These are phyloP conservation scores for Chloroclysta siterata DNA, from an alignment of 2,888 invertebrate species.

Conservation along the genomic window DNA sequence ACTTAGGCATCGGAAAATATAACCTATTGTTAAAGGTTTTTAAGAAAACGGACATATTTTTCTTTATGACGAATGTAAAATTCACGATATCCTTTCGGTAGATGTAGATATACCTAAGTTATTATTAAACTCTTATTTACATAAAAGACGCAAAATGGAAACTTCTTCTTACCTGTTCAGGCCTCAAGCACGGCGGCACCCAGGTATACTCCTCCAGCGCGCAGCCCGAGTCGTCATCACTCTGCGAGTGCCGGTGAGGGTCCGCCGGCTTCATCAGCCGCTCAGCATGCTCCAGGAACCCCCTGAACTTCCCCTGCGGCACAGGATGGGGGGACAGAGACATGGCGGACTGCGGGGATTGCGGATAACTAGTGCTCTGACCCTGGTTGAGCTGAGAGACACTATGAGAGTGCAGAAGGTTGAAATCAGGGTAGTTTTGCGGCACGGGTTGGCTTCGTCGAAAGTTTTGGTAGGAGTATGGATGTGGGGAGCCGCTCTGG, in stretches of 20 bases:
- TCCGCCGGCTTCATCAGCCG: slow-evolving; percentile 87
- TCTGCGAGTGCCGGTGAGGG: slow-evolving; percentile 94
- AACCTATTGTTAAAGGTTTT: slow-evolving; percentile 3
- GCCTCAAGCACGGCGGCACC: slow-evolving; percentile 98
- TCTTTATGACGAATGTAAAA: too few relatives aligned
- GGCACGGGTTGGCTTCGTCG: slow-evolving; percentile 63
- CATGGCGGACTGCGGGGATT: slow-evolving; percentile 78
- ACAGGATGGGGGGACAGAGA: slow-evolving; percentile 76
- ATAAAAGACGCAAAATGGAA: not conserved
- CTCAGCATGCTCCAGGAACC: slow-evolving; percentile 81
- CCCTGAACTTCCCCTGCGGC: slow-evolving; percentile 77
- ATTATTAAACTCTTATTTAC: too few relatives aligned
- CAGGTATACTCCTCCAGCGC: slow-evolving; percentile 99
- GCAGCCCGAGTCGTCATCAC: slow-evolving; percentile 99
- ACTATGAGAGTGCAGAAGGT: slow-evolving; percentile 65
- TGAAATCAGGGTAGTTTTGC: slow-evolving; percentile 63
- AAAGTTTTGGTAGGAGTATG: slow-evolving; percentile 74
- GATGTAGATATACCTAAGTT: too few relatives aligned
- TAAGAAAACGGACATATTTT: not conserved
- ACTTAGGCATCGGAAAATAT: slow-evolving; percentile 15
- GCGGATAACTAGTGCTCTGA: slow-evolving; percentile 54
- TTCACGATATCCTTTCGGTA: too few relatives aligned
- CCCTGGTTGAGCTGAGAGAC: slow-evolving; percentile 65
- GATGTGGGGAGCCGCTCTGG: slow-evolving; percentile 73
- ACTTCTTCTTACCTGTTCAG: slow-evolving; percentile 92